Base-by-base conservation (phyloP, 1,140 invertebrate genomes). In the Aphis gossypii region DNA sequence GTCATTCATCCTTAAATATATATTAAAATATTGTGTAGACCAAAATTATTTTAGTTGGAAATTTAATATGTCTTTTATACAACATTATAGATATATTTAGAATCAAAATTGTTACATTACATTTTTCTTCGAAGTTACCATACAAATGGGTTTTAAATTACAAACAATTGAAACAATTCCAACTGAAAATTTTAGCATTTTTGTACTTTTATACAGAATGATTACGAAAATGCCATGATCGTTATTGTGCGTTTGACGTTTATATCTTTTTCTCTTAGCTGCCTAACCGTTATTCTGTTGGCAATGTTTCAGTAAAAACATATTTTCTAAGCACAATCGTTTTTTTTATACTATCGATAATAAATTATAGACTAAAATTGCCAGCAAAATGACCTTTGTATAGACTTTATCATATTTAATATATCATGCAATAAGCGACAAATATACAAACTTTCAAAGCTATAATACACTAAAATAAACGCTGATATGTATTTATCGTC, bases 231-330 rank as follows among this genome's bases (percentile, higher is more conserved):
- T 44, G 38, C 60, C n/a, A 90, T 60, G 54, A 90, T 68, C 89
- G 38, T 68, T 60, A 44, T 60, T 60, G 89, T 90, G 89, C 54
- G 30, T 68, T 90, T 90, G 89, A 90, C 89, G 89, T 90, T 90
- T 90, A 90, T 90, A 68, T 90, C 54, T 68, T 44, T 56, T 90
- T 44, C 38, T 38, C 54, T 41, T 56, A 25, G 54, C 25, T 41
- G 38, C 54, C 54, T 60, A 60, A 35, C 56, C 25, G 38, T 46
- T 68, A n/a, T 60, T 68, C 56, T 44, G 54, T 44, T 90, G 89
- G 89, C 89, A 90, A n/a, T 68, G 89, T 90, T 90, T 90, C 89
- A 90, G 54, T 90, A 68, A 90, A 90, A 90, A 68, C 89, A 90
- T 68, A 90, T 90, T 90, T 68, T 25, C 88, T 38, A 89, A 56